These are phyloP conservation scores for Rhinella marina DNA, from an alignment of 2,797 vertebrate species.

Conservation along the genomic window DNA sequence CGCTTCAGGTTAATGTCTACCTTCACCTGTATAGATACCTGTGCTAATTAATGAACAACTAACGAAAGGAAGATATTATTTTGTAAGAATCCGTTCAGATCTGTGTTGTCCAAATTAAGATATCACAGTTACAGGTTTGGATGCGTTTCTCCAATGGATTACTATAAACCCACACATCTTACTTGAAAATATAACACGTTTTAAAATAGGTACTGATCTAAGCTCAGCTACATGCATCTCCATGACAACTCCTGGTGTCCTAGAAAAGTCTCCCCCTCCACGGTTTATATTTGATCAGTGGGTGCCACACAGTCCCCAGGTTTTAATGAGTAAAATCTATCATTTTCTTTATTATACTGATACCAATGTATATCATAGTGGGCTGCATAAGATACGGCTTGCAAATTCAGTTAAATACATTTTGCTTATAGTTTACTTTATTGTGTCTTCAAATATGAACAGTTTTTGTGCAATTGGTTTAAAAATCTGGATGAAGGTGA, in stretches of 20 bases:
- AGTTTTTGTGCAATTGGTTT: too few species aligned
- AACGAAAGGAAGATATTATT: background rate
- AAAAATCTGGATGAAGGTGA: too few species aligned
- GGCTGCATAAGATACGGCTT: background rate
- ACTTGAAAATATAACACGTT: slow-evolving; percentile 3
- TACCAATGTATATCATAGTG: background rate
- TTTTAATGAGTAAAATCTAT: background rate
- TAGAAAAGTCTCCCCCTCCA: slow-evolving; percentile 12
- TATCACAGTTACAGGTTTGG: background rate
- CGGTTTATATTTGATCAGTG: background rate
- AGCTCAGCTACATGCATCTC: slow-evolving; percentile 14
- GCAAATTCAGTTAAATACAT: background rate
- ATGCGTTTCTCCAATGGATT: background rate
- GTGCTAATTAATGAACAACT: background rate
- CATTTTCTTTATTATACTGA: background rate
- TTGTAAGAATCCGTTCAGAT: background rate
- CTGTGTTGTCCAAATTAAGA: background rate
- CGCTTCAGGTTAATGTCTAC: too few species aligned
- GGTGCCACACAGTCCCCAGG: background rate
- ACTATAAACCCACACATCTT: slow-evolving; percentile 2
- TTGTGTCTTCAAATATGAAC: too few species aligned
- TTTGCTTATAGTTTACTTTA: too few species aligned
- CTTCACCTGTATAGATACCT: background rate
- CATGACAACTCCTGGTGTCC: slow-evolving; percentile 45
- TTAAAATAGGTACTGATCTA: slow-evolving; percentile 31